Evolutionary conservation across 2,888 invertebrate genomes (phyloP).

Genomic region (Watsonalla binaria): DNA sequence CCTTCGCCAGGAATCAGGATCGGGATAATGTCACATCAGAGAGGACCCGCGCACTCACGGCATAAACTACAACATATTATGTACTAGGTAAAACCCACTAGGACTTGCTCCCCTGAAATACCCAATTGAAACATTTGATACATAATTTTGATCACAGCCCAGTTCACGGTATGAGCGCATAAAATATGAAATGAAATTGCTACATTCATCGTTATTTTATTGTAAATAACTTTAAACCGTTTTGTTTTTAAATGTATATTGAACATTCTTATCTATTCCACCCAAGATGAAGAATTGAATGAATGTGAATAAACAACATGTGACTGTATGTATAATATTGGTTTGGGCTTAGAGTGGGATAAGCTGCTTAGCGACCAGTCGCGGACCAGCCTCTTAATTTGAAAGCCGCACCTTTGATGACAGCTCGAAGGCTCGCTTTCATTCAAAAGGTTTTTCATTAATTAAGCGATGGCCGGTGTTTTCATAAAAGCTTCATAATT

Average conservation of each 20-base stretch:
- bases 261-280: too few relatives aligned
- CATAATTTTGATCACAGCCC: background rate
- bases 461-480: background rate
- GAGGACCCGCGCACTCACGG: background rate
- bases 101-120: background rate
- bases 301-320: background rate
- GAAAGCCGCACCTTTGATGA: background rate
- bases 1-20: slow-evolving; percentile 12
- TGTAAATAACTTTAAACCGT: too few relatives aligned
- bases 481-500: background rate
- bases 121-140: background rate
- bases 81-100: background rate
- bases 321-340: background rate
- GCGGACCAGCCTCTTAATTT: background rate
- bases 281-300: too few relatives aligned
- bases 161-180: too few relatives aligned
- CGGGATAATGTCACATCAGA: background rate
- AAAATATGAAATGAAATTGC: too few relatives aligned
- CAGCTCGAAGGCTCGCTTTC: background rate
- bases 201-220: too few relatives aligned
- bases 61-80: background rate
- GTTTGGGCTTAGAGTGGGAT: background rate
- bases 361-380: background rate
- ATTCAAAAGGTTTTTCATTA: background rate
- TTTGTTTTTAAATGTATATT: too few relatives aligned